Conservation (phyloP, 2,888 invertebrate species). For the Prostheceraeus crozeri region DNA sequence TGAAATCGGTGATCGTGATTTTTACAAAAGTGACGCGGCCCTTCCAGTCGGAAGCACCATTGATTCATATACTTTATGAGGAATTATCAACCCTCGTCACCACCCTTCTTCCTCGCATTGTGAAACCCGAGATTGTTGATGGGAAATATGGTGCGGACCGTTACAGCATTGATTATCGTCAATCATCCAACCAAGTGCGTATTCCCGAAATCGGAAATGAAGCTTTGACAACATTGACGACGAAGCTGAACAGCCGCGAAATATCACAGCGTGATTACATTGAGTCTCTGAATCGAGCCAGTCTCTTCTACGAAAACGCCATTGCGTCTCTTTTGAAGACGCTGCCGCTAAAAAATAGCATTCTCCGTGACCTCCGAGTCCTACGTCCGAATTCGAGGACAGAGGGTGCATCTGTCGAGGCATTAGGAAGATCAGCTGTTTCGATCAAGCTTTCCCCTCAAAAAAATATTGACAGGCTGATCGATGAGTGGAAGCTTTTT, state of each 20-base stretch:
- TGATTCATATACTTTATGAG: slow-evolving; percentile 8
- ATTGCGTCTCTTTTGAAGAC: slow-evolving; percentile 22
- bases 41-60: slow-evolving; percentile 12
- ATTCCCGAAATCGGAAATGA: slow-evolving; percentile 5
- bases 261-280: no score
- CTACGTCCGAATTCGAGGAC: slow-evolving; percentile 22
- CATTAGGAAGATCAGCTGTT: slow-evolving; percentile 27
- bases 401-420: not conserved
- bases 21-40: slow-evolving; percentile 3
- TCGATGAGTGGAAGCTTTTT: slow-evolving; percentile 25
- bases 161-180: slow-evolving; percentile 12
- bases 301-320: slow-evolving; percentile 12
- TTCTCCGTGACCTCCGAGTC: slow-evolving; percentile 27
- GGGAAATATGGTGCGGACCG: not conserved
- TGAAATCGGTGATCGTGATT: not conserved
- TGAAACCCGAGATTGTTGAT: not conserved
- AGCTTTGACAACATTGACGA: not conserved
- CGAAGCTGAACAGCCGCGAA: no score
- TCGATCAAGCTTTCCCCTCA: slow-evolving; percentile 21
- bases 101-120: slow-evolving; percentile 6
- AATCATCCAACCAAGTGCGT: not conserved
- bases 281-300: no score
- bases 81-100: slow-evolving; percentile 1
- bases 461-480: slow-evolving; percentile 20
- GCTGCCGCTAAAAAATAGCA: slow-evolving; percentile 25